Evolutionary conservation across 2,888 invertebrate species (phyloP), one percentile per base, ranked within the genome.

Genomic region (Sycophila texana): DNA sequence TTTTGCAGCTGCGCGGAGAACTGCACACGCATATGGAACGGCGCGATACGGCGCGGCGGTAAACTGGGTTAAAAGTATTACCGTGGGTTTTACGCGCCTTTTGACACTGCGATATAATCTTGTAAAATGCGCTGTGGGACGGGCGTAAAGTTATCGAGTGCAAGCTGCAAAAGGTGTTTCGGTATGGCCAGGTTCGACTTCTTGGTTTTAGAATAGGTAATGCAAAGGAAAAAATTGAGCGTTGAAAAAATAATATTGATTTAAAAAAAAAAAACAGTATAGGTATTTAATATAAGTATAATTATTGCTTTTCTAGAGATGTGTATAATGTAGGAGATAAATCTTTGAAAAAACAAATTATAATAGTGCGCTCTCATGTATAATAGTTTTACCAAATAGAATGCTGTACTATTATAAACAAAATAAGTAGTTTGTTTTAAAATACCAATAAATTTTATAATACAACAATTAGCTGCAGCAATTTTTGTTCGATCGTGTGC

Each of bases 51-150:
- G 30, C 18, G 22, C 10, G 53, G 13, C 18, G 55, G 16, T 18
- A n/a, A 73, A 73, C 63, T 73, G 55, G 73, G 73, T 73, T 65
- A 73, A 73, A 73, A 72, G 72, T 49, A 63, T 51, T 53, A 47
- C 39, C 47, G 20, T 57, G 58, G 13, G 57, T 16, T 4, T 4
- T 10, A 14, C 14, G n/a, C 14, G 20, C 49, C 5, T 4, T 14
- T n/a, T 39, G 39, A 63, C 63, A 12, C 30, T 18, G n/a, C 26
- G 63, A 39, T 39, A 39, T 7, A 39, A 39, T 39, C 39, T 39
- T 39, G 39, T 7, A 7, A 26, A 26, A 26, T 26, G 26, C 26
- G 7, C 3, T 26, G 61, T 39, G 61, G 10, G 51, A 53, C n/a
- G 53, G 7, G 12, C 39, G 63, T 5, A n/a, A 47, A 18, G 63